Base-by-base conservation (phyloP, 1,140 invertebrate genomes). In the Pseudomyrmex cubaensis region DNA sequence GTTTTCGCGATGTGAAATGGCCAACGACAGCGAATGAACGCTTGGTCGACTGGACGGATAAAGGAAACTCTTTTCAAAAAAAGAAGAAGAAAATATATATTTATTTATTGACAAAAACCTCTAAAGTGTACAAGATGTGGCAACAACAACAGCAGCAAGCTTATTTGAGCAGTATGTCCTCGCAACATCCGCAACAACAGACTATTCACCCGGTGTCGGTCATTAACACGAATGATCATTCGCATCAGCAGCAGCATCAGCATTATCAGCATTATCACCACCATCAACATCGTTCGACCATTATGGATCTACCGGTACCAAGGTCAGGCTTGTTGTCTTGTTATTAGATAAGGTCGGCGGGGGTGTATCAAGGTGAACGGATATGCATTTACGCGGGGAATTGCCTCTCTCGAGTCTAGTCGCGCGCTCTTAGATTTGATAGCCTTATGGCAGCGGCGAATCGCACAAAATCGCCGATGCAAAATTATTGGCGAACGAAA, bases 51-150 rank as follows among this genome's bases (percentile, higher is more conserved):
- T 69, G 70, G 10, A 72, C 69, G 25, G 15, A 87, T 84, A 67
- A 80, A 56, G 72, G 62, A 8, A 50, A 12, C 70, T 48, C 13
- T 17, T 2, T 44, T 35, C 35, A 35, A 35, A 5, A 35, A 35
- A 35, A 25, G 3, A 75, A 57, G n/a, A 57, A 22, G 54, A 64
- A 56, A 15, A 48, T 17, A 62, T 76, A 86, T 82, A 88, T 90
- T 83, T 63, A 17, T 50, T 17, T 66, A 52, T 52, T 13, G 66
- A 50, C 10, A 59, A 72, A 44, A 35, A 52, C n/a, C 0, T 10
- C 64, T 61, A 22, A 44, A 67, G 56, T 35, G 13, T 66, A 77
- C 70, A 80, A 62, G 66, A 92, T 93, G 92, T 92, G 92, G 92
- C 85, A 87, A 5, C 50, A 57, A 0, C 91, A 89, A 12, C 78